These are phyloP conservation scores for Cryptophagus acutangulus DNA, from an alignment of 2,888 invertebrate species.

Conservation along the genomic window DNA sequence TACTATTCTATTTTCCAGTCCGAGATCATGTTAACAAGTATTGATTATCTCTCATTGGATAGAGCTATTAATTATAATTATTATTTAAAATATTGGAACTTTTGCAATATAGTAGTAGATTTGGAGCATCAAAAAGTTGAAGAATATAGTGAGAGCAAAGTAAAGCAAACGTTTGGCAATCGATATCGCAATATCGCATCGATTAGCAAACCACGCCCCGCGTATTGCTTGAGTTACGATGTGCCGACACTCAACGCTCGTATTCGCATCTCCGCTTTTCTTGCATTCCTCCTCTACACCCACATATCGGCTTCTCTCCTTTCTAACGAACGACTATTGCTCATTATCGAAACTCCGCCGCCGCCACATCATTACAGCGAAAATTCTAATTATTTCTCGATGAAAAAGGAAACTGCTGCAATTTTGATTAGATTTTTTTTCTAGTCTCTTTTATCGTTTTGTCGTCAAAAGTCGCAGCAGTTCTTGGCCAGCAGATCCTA, in stretches of 20 bases:
- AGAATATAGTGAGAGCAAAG: conserved; percentile 12
- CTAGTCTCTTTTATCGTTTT: not conserved
- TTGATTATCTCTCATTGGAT: too few relatives aligned
- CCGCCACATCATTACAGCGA: too few relatives aligned
- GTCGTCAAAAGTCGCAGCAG: conserved; percentile 2
- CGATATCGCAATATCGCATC: conserved; percentile 49
- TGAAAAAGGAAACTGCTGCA: not conserved
- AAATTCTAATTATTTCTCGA: not conserved
- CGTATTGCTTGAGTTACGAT: conserved; percentile 47
- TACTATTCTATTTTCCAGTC: too few relatives aligned
- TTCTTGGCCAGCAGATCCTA: conserved; percentile 19
- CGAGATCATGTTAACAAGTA: too few relatives aligned
- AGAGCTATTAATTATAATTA: too few relatives aligned
- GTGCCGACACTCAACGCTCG: conserved; percentile 39
- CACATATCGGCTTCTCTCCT: too few relatives aligned
- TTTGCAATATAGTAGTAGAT: too few relatives aligned
- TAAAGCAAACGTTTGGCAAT: conserved; percentile 35
- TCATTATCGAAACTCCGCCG: too few relatives aligned
- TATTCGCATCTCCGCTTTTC: too few relatives aligned
- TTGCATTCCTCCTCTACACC: not conserved
- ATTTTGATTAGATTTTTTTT: conserved; percentile 3
- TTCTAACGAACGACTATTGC: too few relatives aligned
- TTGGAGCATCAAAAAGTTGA: too few relatives aligned
- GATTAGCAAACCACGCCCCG: conserved; percentile 48
- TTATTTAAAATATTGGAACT: too few relatives aligned